Evolutionary conservation across 2,797 vertebrate genomes (phyloP), one percentile per base, ranked within the genome.

Genomic region (Buphagus erythrorhynchus): DNA sequence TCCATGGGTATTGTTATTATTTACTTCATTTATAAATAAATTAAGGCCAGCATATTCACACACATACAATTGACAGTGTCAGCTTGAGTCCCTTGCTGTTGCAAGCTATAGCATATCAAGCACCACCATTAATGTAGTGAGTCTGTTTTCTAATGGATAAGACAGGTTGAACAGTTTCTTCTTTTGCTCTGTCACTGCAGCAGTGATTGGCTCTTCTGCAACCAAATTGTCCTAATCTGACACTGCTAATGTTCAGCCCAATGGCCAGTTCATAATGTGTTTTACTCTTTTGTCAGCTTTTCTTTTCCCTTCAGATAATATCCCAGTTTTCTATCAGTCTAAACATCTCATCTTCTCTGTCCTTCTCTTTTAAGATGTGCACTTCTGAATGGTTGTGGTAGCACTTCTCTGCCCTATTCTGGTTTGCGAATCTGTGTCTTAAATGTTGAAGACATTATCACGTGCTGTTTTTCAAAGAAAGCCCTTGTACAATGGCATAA

Each of bases 11-110:
- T 45, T 48, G 66, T 76, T 85, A 69, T 94, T 89, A 71, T 90
- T 95, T 84, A 80, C 73, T 92, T 93, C 89, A 82, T 91, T 91
- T 86, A 42, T 84, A 69, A 94, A 88, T 79, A 90, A 76, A 86
- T 45, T 29, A 31, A 88, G 77, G 75, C 84, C 88, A 88, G 48
- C 74, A 92, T 51, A 36, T 91, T 96, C 78, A 67, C 35, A 31
- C 11, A 26, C 11, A 18, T 49, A 49, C 18, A 68, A 43, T 54
- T 62, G 25, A 36, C 74, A 68, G 43, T 62, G 68, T 95, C 82
- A 80, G 29, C 65, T 65, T 54, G 65, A 63, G 57, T 74, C 17
- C n/a, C 66, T 57, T 62, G 46, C 57, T 88, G 16, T 65, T 86
- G n/a, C 72, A 83, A 38, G 21, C 48, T 68, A 0, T 63, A 36